Base-by-base conservation (phyloP, 2,797 vertebrate genomes). In the Chromis chromis region DNA sequence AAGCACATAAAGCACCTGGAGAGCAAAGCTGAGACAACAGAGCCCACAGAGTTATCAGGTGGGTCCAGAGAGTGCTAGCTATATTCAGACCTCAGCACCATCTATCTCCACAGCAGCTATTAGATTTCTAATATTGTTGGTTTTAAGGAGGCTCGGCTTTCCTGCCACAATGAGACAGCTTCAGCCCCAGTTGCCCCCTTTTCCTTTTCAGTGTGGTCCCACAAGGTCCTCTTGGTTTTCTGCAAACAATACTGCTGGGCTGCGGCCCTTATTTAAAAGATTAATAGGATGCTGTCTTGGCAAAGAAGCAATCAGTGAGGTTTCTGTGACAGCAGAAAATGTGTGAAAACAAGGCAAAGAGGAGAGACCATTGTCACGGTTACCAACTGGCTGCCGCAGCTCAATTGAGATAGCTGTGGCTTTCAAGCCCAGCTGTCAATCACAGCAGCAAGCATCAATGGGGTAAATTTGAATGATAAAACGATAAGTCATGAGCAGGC, bases 401-500 rank as follows among this genome's bases (percentile, higher is more conserved):
- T 89, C 86, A 86, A 92, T 92, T 90, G 87, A 90, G 89, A 88
- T 88, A 67, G 89, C 87, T 76, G 70, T 79, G 83, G 90, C 90
- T 90, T 92, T 92, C 88, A 88, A 84, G 82, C 79, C 86, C 65
- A n/a, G 69, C 90, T 89, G 93, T 89, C 94, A 95, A 87, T 93
- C 94, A 94, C 71, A 44, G 81, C 78, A 53, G 58, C 60, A 16
- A 42, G 85, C 86, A 81, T 93, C 90, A 92, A 93, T 92, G 77
- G 90, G 79, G 76, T 33, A 70, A 88, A 93, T 94, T 91, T 91
- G 84, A 93, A 93, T 92, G 88, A 93, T 92, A 90, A 93, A 93
- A 91, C 86, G 76, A 90, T 85, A 92, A 93, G 92, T 93, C 90
- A 88, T 81, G 89, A 92, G 89, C 86, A 80, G 91, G 76, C 86